Evolutionary conservation across 2,797 vertebrate genomes (phyloP), one percentile per base, ranked within the genome.

Genomic region (Cyprinella venusta): DNA sequence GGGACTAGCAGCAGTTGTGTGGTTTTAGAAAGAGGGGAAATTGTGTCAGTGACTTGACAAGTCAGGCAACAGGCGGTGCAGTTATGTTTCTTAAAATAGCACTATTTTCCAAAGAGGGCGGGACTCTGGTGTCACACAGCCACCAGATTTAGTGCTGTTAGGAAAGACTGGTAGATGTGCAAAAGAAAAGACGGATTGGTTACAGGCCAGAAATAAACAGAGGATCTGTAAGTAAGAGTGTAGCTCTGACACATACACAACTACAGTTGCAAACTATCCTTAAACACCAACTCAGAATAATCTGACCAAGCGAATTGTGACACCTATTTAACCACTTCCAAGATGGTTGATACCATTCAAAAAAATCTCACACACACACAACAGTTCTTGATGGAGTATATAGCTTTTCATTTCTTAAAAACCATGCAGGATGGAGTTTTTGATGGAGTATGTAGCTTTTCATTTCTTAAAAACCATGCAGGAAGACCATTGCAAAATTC

Each of bases 11-110:
- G 33, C 50, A 36, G 42, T 77, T 84, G 45, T 30, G 56, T 78
- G 38, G 26, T 56, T 71, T 71, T 21, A 12, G 12, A 71, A 86
- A 78, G 38, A 13, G 45, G 70, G 74, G 76, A 89, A 80, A 89
- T 81, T 87, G 85, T 89, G 72, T 76, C 82, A 64, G 89, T 90
- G 81, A 86, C 61, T 90, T 90, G 40, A 88, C 86, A 69, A 78
- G 89, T 89, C 89, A 89, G 19, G 76, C 36, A 48, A 48, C 45
- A 48, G 45, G 19, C 48, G 26, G 36, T 63, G 48, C 36, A 36
- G 74, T 83, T 61, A 80, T 40, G 64, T 38, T 3, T 75, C 83
- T 75, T 75, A 52, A 86, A 86, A 84, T 86, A 80, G 80, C 79
- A 59, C n/a, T 68, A 7, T 84, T 87, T 85, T 68, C 82, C 77